Conservation (phyloP, 2,797 vertebrate genomes). For the Apodemus agrarius region DNA sequence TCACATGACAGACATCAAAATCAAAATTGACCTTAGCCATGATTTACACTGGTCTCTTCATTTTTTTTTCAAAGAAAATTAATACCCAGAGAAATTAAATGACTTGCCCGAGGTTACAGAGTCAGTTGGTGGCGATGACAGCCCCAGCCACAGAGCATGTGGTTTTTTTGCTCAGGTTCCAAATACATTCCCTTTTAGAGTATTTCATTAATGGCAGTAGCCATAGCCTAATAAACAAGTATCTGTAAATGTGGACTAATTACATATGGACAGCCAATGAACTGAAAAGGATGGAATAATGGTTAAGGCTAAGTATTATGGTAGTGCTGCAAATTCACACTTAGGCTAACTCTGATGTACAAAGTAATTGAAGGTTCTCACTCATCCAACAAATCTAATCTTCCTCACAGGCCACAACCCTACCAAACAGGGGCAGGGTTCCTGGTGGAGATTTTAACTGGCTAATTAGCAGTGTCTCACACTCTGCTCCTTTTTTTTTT, state of each 20-base stretch:
- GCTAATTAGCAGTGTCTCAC: slow-evolving; percentile 26
- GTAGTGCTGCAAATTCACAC: slow-evolving; percentile 27
- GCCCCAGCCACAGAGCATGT: slow-evolving; percentile 35
- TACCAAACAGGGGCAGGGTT: not conserved
- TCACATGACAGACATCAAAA: slow-evolving; percentile 75
- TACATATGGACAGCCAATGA: slow-evolving; percentile 59
- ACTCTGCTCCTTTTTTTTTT: not conserved
- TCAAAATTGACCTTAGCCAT: slow-evolving; percentile 80
- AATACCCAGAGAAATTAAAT: slow-evolving; percentile 78
- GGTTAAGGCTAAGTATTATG: slow-evolving; percentile 31
- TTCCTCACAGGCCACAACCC: slow-evolving; percentile 28
- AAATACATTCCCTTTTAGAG: slow-evolving; percentile 50
- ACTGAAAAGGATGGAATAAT: slow-evolving; percentile 63
- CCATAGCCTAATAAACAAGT: slow-evolving; percentile 57
- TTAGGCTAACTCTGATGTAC: not conserved
- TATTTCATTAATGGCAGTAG: slow-evolving; percentile 55
- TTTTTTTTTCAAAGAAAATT: slow-evolving; percentile 71
- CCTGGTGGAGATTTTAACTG: not conserved
- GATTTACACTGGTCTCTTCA: slow-evolving; percentile 67
- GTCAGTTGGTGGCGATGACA: slow-evolving; percentile 36
- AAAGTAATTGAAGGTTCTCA: slow-evolving; percentile 67
- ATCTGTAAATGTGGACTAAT: slow-evolving; percentile 69
- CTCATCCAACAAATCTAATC: slow-evolving; percentile 53
- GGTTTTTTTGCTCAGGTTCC: slow-evolving; percentile 66
- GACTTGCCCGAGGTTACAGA: slow-evolving; percentile 65